Base-by-base conservation (phyloP, 2,888 invertebrate species). In the Danaus chrysippus region DNA sequence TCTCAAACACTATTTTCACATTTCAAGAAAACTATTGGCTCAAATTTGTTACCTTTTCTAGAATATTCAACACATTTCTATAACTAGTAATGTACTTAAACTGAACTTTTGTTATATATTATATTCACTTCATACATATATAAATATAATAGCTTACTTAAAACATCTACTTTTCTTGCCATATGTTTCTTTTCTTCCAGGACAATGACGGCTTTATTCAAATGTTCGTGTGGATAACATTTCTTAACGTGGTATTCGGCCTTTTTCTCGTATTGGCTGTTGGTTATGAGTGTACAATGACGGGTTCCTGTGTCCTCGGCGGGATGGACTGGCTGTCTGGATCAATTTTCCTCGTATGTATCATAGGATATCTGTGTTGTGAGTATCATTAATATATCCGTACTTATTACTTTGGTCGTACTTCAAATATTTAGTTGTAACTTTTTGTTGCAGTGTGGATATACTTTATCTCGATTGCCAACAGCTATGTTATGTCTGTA, bases 361-460 rank as follows among this genome's bases (percentile, higher is more conserved):
- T 74, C 0, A 12, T 73, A 0, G 59, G 41, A 1, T 82, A 76
- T 63, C 66, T 82, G 34, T 65, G 76, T 3, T 0, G 83, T 83
- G 63, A 78, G 83, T 74, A 12, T 54, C 52, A 10, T 34, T 23
- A 10, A 41, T 1, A 19, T 5, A 15, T 6, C 9, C 9, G 12
- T 15, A 43, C 8, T 53, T 17, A 11, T 43, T 42, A 42, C 19
- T 44, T 9, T 6, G 19, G 0, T n/a, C 3, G 1, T 15, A 11
- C 34, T 34, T 49, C 34, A 15, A 8, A 42, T 11, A 58, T 42
- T 12, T 58, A 34, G 44, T 49, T 34, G 56, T 55, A 55, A 49
- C 10, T 61, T 53, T 66, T 75, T 70, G 56, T 82, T 82, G 53
- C 81, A 84, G 84, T 76, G 23, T 83, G 82, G 83, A 63, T 76